These are phyloP conservation scores for Sebastes taczanowskii DNA, from an alignment of 2,797 vertebrate genomes.

Conservation along the genomic window DNA sequence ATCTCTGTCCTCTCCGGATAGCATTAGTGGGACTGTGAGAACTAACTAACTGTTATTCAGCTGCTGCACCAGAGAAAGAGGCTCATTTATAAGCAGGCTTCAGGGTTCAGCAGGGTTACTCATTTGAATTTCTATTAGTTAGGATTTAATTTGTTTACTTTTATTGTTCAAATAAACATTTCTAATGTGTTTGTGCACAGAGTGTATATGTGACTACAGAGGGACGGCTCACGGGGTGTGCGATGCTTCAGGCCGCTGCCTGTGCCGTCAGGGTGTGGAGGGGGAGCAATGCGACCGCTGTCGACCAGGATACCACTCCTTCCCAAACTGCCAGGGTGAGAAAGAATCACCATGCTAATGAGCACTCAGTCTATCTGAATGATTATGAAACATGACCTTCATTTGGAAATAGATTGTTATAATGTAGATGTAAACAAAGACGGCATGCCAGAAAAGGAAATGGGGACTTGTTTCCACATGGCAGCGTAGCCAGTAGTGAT, in stretches of 20 bases:
- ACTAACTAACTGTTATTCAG: slow-evolving; percentile 30
- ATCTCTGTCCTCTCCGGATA: slow-evolving; percentile 34
- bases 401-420: neutral
- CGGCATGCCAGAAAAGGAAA: neutral
- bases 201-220: slow-evolving; percentile 83
- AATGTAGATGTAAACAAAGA: neutral
- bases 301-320: slow-evolving; percentile 81
- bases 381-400: neutral
- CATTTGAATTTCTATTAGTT: slow-evolving; percentile 19
- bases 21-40: slow-evolving; percentile 53
- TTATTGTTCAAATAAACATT: neutral
- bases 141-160: neutral
- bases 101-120: neutral
- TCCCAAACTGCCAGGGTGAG: slow-evolving; percentile 89
- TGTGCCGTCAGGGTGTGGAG: slow-evolving; percentile 82
- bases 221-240: slow-evolving; percentile 82
- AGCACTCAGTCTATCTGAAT: neutral
- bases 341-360: neutral
- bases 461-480: neutral
- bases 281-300: slow-evolving; percentile 86
- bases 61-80: slow-evolving; percentile 8
- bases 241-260: slow-evolving; percentile 82
- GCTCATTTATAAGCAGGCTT: slow-evolving; percentile 3
- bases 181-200: slow-evolving; percentile 69
- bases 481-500: neutral